Percentiles rank a stretch among this genome's conserved stretches.
Evolutionary conservation across 2,797 vertebrate species (phyloP).

Genomic region (Furcifer pardalis): DNA sequence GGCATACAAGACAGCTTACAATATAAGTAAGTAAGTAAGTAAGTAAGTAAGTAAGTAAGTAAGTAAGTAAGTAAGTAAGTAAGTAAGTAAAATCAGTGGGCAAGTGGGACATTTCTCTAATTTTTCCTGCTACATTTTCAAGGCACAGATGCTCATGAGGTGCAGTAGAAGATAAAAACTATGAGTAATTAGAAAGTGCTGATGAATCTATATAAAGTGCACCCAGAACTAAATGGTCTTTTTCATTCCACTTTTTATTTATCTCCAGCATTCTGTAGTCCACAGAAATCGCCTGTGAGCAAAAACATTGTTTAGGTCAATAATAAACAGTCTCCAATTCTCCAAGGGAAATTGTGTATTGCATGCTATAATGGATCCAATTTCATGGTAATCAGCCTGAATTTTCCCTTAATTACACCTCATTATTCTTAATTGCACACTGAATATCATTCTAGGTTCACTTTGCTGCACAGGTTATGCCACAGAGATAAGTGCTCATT

Average conservation of each 20-base stretch:
- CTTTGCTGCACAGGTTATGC: constrained; percentile 17
- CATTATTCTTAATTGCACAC: constrained; percentile 31
- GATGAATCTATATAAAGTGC: background rate
- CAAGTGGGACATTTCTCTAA: background rate
- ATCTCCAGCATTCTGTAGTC: background rate
- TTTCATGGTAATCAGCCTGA: constrained; percentile 27
- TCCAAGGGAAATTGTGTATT: background rate
- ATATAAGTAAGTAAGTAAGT: too few species aligned
- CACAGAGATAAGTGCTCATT: background rate
- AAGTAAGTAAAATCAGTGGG: too few species aligned
- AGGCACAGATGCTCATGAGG: too few species aligned
- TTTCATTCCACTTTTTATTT: background rate
- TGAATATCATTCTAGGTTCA: background rate
- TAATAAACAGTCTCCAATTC: constrained; percentile 6
- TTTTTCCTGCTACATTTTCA: background rate
- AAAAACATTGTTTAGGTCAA: background rate
- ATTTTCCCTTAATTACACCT: constrained; percentile 17
- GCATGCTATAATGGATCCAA: constrained; percentile 26
- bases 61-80: too few species aligned
- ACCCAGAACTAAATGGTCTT: background rate
- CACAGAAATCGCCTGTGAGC: background rate
- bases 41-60: too few species aligned
- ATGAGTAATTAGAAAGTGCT: background rate
- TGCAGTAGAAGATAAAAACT: background rate
- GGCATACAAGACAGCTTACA: too few species aligned